These are phyloP conservation scores for Mus spretus DNA, from an alignment of 2,797 vertebrate genomes.

Conservation along the genomic window DNA sequence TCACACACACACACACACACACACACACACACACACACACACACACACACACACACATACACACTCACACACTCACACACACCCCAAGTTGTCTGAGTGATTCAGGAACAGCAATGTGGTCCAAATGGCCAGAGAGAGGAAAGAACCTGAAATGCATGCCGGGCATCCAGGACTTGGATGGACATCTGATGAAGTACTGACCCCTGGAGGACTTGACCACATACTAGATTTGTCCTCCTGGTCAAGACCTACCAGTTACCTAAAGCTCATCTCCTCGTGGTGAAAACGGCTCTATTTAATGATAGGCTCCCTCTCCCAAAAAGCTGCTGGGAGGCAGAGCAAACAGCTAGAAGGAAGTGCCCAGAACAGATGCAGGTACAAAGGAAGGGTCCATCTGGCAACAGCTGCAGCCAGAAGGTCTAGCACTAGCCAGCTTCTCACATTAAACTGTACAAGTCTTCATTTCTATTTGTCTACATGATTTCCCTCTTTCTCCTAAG, in stretches of 20 bases:
- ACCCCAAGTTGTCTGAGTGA: neutral
- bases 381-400: neutral
- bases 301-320: neutral
- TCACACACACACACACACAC: too few species aligned
- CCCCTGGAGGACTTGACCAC: neutral
- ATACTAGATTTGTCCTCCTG: neutral
- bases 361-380: neutral
- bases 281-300: neutral
- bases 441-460: neutral
- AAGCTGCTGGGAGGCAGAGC: neutral
- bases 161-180: neutral
- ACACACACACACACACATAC: neutral
- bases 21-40: neutral
- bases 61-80: neutral
- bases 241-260: neutral
- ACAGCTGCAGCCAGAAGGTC: neutral
- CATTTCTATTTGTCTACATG: neutral
- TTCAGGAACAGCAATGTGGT: neutral
- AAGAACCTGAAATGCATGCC: fast-evolving
- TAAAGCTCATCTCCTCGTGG: fast-evolving
- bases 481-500: neutral
- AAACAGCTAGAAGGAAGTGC: neutral
- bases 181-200: neutral
- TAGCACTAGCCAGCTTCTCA: neutral
- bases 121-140: neutral